These are phyloP conservation scores for Sebastes miniatus DNA, from an alignment of 2,797 vertebrate genomes.

Conservation along the genomic window DNA sequence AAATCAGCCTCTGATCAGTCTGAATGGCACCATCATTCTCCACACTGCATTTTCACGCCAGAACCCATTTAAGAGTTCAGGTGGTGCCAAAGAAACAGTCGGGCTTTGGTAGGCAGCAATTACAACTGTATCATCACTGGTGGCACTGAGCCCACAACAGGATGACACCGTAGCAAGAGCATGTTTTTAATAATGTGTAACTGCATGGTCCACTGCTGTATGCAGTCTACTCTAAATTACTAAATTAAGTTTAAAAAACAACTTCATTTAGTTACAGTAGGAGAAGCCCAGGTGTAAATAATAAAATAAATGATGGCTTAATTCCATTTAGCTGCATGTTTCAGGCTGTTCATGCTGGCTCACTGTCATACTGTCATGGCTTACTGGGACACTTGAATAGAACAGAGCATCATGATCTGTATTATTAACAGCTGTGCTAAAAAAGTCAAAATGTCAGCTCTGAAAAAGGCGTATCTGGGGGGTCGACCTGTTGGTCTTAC, in stretches of 20 bases:
- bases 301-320: background rate
- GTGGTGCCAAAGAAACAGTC: slow-evolving; percentile 5
- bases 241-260: background rate
- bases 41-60: background rate
- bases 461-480: background rate
- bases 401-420: background rate
- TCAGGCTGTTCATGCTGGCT: background rate
- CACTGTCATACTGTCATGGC: background rate
- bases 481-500: background rate
- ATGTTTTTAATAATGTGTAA: background rate
- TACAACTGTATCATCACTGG: background rate
- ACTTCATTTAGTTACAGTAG: background rate
- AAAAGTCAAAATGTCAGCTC: background rate
- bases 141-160: background rate
- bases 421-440: background rate
- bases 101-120: background rate
- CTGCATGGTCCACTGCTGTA: background rate
- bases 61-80: background rate
- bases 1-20: slow-evolving; percentile 8
- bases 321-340: background rate
- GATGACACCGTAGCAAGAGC: no score
- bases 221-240: background rate
- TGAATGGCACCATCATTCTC: background rate
- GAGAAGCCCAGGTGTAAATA: background rate
- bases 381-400: background rate